Evolutionary conservation across 2,888 invertebrate genomes (phyloP).

Genomic region (Anticlea derivata): DNA sequence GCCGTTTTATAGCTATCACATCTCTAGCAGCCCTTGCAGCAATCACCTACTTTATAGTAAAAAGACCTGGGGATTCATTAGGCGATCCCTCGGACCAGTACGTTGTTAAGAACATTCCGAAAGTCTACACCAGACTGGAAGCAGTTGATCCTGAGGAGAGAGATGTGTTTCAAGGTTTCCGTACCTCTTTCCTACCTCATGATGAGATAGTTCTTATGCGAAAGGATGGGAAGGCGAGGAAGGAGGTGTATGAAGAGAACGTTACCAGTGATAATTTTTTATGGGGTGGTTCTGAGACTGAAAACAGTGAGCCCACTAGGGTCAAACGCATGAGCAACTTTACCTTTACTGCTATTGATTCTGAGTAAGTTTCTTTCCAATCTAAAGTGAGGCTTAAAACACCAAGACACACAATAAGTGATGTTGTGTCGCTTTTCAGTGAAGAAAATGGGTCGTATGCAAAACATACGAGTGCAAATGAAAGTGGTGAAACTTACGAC

Average conservation of each 20-base stretch:
- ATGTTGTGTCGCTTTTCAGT: conserved; percentile 32
- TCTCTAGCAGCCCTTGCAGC: conserved; percentile 45
- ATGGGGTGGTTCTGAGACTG: conserved; percentile 51
- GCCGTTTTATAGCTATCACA: conserved; percentile 53
- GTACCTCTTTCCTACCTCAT: conserved; percentile 85
- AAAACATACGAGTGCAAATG: conserved; percentile 38
- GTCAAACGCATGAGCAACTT: conserved; percentile 67
- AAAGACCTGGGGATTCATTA: conserved; percentile 51
- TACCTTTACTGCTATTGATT: conserved; percentile 54
- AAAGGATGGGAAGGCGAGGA: conserved; percentile 40
- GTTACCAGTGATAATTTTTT: conserved; percentile 60
- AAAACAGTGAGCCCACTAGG: conserved; percentile 51
- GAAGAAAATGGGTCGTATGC: conserved; percentile 35
- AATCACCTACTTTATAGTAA: conserved; percentile 55
- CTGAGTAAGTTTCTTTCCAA: conserved; percentile 54
- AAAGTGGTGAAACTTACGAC: conserved; percentile 40
- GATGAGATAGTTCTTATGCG: conserved; percentile 76
- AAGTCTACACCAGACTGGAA: conserved; percentile 65
- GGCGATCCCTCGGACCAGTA: conserved; percentile 69
- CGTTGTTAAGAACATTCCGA: conserved; percentile 64
- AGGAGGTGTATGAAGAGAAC: conserved; percentile 54
- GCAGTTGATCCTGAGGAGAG: conserved; percentile 80
- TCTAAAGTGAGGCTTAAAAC: neutral
- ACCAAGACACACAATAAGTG: too few relatives aligned
- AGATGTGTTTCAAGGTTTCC: conserved; percentile 84